phyloP scores from a whole-genome alignment of 2,113 vertebrate species.

The Zosterops pallidus region DNA sequence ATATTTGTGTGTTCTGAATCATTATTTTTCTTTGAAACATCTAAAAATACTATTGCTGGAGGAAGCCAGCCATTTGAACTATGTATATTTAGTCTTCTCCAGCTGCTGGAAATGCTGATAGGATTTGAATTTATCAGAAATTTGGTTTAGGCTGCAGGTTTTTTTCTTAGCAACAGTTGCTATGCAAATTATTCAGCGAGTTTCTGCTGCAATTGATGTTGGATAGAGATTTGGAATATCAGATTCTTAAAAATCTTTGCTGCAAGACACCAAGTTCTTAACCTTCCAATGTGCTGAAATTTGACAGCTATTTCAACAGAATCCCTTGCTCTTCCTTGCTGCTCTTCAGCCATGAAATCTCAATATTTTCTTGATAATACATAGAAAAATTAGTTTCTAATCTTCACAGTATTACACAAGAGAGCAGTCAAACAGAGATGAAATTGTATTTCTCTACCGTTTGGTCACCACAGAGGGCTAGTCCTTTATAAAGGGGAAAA shows the following conservation, averaged over 20 bases:
- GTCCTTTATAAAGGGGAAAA: not conserved
- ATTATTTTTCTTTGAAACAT: slow-evolving; percentile 46
- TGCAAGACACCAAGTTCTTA: not conserved
- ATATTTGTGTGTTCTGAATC: slow-evolving; percentile 60
- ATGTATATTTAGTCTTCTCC: slow-evolving; percentile 64
- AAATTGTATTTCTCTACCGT: not conserved
- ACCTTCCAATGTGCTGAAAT: not conserved
- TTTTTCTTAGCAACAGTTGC: slow-evolving; percentile 75
- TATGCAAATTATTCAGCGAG: slow-evolving; percentile 57
- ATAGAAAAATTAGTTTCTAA: not conserved
- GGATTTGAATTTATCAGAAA: slow-evolving; percentile 55
- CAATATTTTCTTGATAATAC: not conserved
- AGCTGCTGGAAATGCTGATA: slow-evolving; percentile 64
- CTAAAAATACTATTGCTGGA: slow-evolving; percentile 62
- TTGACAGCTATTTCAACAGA: not conserved
- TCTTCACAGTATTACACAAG: not conserved
- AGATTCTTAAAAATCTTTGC: slow-evolving; percentile 23
- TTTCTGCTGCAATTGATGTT: slow-evolving; percentile 57
- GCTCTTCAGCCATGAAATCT: not conserved
- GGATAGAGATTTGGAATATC: slow-evolving; percentile 32
- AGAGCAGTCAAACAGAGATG: not conserved
- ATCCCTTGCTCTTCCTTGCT: not conserved
- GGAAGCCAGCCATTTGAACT: slow-evolving; percentile 66
- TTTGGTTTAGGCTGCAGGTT: slow-evolving; percentile 60
- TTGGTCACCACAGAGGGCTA: not conserved